phyloP scores from a whole-genome alignment of 2,113 vertebrate genomes.

The Alethe diademata region DNA sequence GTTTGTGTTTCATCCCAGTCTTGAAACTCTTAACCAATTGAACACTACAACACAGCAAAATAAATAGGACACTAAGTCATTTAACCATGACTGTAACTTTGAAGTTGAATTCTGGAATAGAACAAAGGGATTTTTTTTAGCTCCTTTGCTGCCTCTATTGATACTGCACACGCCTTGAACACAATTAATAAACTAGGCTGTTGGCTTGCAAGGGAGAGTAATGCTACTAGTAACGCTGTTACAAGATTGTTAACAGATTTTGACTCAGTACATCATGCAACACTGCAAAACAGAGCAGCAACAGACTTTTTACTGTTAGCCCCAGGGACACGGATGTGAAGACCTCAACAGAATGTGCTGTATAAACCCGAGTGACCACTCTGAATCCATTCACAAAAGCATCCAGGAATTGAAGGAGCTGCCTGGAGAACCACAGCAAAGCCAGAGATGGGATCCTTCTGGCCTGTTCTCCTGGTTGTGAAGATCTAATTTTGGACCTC shows the following conservation, averaged over 20 bases:
- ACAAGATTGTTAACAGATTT: not conserved
- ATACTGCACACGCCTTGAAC: not conserved
- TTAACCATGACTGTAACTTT: not conserved
- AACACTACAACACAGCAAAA: accelerated
- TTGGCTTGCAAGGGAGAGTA: not conserved
- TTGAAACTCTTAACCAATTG: not conserved
- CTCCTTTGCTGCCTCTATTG: not conserved
- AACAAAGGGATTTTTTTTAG: not conserved
- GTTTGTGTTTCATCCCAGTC: not conserved
- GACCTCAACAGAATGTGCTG: not conserved
- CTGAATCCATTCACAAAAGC: not conserved
- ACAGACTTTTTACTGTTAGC: not conserved
- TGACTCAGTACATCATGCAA: accelerated
- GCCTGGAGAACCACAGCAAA: not conserved
- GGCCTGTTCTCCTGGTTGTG: not conserved
- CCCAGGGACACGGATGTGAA: not conserved
- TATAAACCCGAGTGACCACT: not conserved
- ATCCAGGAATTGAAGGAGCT: not conserved
- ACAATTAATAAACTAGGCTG: not conserved
- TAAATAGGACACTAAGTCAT: not conserved
- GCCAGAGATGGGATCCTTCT: not conserved
- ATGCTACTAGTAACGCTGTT: not conserved
- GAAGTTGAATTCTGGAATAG: not conserved
- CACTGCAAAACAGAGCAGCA: not conserved
- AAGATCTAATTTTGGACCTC: not conserved